Evolutionary conservation across 2,797 vertebrate species (phyloP).

Genomic region (Calcarius lapponicus): DNA sequence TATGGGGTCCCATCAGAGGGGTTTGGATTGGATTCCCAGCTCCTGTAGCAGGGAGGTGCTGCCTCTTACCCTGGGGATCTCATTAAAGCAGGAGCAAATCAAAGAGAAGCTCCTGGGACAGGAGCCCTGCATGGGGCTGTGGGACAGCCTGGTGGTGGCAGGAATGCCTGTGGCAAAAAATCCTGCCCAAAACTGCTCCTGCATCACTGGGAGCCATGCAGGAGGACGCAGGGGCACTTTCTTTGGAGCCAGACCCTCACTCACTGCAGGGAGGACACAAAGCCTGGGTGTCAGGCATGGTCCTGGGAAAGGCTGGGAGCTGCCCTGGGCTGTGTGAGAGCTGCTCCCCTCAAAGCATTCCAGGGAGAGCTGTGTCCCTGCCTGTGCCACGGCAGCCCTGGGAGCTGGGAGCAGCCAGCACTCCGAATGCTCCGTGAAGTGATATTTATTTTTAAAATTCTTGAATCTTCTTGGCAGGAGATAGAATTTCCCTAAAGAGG

Average conservation of each 20-base stretch:
- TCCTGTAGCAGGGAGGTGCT: background rate
- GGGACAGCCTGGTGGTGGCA: background rate
- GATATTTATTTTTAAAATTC: conserved; percentile 3
- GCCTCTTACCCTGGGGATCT: background rate
- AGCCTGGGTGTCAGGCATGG: background rate
- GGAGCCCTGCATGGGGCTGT: background rate
- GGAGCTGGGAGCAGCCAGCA: background rate
- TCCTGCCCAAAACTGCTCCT: background rate
- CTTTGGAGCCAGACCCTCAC: background rate
- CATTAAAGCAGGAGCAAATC: background rate
- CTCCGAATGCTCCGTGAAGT: background rate
- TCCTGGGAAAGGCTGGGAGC: background rate
- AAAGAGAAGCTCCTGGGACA: background rate
- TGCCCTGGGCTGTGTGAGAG: background rate
- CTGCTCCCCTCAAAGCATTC: background rate
- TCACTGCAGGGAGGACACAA: background rate
- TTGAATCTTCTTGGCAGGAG: conserved; percentile 45
- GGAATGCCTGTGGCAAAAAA: background rate
- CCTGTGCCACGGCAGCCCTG: background rate
- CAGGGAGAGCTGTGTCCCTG: background rate
- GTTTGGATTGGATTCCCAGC: background rate
- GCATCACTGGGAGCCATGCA: background rate
- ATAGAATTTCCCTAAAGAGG: conserved; percentile 27
- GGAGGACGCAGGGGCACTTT: background rate
- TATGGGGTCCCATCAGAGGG: background rate